Evolutionary conservation across 2,113 vertebrate genomes (phyloP).

Genomic region (Alosa alosa): DNA sequence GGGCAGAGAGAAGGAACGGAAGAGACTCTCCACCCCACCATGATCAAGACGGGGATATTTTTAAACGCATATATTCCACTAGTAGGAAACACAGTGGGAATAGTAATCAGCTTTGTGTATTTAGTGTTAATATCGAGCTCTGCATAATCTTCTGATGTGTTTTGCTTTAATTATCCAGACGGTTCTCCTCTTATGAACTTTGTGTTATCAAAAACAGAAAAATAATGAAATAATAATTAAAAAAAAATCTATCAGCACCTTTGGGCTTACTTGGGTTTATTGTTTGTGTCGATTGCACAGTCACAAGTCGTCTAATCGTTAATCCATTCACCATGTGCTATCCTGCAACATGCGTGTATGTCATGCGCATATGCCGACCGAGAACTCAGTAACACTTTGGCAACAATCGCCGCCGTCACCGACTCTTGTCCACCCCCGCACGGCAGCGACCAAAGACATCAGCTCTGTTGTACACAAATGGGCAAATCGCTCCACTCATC

Average conservation of each 20-base stretch:
- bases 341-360: neutral
- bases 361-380: neutral
- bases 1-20: neutral
- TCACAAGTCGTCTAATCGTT: slow-evolving; percentile 29
- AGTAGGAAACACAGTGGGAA: neutral
- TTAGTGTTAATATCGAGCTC: neutral
- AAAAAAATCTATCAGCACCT: slow-evolving; percentile 41
- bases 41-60: neutral
- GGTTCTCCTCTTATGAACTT: neutral
- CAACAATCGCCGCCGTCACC: slow-evolving; percentile 33
- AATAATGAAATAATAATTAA: neutral
- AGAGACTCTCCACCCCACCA: neutral
- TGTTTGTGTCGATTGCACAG: slow-evolving; percentile 59
- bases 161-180: neutral
- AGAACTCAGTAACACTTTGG: slow-evolving; percentile 39
- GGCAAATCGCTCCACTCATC: slow-evolving; percentile 34
- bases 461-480: slow-evolving; percentile 34
- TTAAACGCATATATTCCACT: neutral
- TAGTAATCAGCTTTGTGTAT: neutral
- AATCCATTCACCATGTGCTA: neutral
- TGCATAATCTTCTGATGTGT: neutral
- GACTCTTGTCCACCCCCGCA: neutral
- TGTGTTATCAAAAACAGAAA: neutral
- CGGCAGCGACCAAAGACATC: slow-evolving; percentile 33
- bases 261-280: slow-evolving; percentile 42